Evolutionary conservation across 2,797 vertebrate genomes (phyloP).

Genomic region (Myotis pilosus): DNA sequence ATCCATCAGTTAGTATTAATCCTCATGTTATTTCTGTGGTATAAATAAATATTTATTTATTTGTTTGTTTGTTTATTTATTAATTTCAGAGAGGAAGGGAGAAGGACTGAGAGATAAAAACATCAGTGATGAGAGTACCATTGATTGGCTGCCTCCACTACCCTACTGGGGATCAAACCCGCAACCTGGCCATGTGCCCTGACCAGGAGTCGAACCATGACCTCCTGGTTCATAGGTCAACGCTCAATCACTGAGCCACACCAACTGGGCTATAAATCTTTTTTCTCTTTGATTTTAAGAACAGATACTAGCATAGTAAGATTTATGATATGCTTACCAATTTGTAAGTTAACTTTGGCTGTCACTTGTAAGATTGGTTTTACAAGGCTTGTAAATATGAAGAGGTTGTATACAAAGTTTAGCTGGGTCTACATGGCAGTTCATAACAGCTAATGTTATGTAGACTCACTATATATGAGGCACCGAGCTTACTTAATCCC

Average conservation of each 20-base stretch:
- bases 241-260: no score
- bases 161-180: no score
- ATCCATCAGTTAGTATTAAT: not conserved
- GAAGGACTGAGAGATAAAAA: no score
- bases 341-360: constrained; percentile 33
- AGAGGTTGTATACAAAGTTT: not conserved
- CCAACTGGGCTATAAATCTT: not conserved
- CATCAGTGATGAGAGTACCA: no score
- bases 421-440: not conserved
- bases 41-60: not conserved
- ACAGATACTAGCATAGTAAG: not conserved
- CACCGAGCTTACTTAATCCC: not conserved
- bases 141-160: no score
- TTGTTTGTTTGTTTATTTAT: no score
- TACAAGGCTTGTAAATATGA: not conserved
- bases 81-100: no score
- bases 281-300: constrained; percentile 36
- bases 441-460: not conserved
- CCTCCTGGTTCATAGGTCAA: no score
- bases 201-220: no score
- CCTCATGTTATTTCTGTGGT: not conserved
- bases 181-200: no score
- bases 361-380: not conserved
- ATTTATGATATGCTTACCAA: not conserved
- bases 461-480: not conserved